Evolutionary conservation across 2,113 vertebrate genomes (phyloP), one percentile per base, ranked within the genome.

Genomic region (Xenus cinereus): DNA sequence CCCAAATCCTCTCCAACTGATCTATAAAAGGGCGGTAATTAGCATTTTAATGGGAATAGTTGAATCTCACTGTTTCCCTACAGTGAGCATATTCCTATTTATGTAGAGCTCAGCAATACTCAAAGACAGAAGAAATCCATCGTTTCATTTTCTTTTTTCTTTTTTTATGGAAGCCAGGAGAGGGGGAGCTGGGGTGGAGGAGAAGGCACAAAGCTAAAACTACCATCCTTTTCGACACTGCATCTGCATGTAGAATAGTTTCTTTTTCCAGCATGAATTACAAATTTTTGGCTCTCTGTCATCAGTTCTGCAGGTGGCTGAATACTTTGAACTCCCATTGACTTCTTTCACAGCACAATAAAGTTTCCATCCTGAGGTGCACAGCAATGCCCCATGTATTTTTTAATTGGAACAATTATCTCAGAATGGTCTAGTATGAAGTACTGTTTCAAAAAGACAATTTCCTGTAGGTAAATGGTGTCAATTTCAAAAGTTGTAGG

Each of bases 361-460:
- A 90, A 84, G 67, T 92, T 96, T 79, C 71, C 37, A 89, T 91
- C 91, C 95, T 45, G 73, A 97, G 77, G 67, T 92, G 84, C 84
- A 91, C 80, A 95, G 94, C 87, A 85, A 92, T 92, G 84, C 41
- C 89, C 84, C 59, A 12, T 85, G 87, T 89, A 92, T 93, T 92
- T 97, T 92, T 97, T 96, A 97, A 95, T 92, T 97, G 84, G 74
- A 79, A 87, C 95, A 95, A 95, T 97, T 97, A 97, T 95, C 89
- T 94, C 89, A 76, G 71, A 94, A 94, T 46, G 71, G 74, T 71
- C 92, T 80, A 76, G 80, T 74, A 76, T 43, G 16, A 91, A 89
- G 81, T 66, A 33, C 37, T 74, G 35, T 92, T 96, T 95, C 73
- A 92, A 94, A 93, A 94, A 96, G 72, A 75, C 88, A 95, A 91